Evolutionary conservation across 1,140 invertebrate genomes (phyloP).

Genomic region (Contarinia nasturtii): DNA sequence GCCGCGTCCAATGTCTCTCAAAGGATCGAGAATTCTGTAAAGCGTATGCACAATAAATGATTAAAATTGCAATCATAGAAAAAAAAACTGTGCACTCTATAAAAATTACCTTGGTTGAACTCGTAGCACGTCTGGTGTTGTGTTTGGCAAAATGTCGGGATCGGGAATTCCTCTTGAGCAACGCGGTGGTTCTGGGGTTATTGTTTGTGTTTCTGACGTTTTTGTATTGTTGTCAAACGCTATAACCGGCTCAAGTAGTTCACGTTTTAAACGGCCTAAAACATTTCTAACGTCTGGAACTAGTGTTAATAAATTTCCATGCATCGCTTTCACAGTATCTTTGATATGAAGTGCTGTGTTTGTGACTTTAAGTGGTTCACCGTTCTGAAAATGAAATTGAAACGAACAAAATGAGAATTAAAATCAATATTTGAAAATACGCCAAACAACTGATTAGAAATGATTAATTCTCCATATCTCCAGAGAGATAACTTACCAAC

Average conservation of each 20-base stretch:
- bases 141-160: conserved; percentile 14
- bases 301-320: conserved; percentile 22
- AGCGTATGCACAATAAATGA: conserved; percentile 4
- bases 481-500: too few relatives aligned
- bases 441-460: too few relatives aligned
- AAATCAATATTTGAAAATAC: conserved; percentile 3
- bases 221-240: conserved; percentile 15
- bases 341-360: conserved; percentile 24
- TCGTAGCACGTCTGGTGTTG: neutral
- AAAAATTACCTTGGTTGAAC: neutral
- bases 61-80: conserved; percentile 17
- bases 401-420: conserved; percentile 2
- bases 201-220: conserved; percentile 17
- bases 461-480: too few relatives aligned
- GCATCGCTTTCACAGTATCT: conserved; percentile 17
- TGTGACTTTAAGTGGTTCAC: conserved; percentile 21
- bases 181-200: conserved; percentile 3
- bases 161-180: neutral
- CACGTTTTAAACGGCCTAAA: conserved; percentile 23
- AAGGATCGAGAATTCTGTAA: conserved; percentile 6
- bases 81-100: conserved; percentile 2
- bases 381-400: conserved; percentile 18
- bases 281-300: conserved; percentile 26
- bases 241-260: conserved; percentile 25
- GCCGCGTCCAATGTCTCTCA: conserved; percentile 34